Evolutionary conservation across 1,140 invertebrate species (phyloP).

Genomic region (Copidosoma floridanum): DNA sequence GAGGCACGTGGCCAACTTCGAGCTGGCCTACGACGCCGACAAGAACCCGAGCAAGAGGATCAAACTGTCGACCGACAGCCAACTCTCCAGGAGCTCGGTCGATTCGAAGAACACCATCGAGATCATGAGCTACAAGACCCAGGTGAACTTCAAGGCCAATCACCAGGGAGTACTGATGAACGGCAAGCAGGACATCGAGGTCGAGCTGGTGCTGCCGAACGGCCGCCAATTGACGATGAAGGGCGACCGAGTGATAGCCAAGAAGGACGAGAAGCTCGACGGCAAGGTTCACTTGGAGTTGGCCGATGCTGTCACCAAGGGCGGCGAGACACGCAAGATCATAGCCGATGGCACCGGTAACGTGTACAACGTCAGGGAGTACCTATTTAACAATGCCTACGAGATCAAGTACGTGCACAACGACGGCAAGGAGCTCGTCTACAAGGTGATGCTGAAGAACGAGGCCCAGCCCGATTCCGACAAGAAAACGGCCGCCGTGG

Average conservation of each 20-base stretch:
- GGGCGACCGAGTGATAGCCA: constrained; percentile 48
- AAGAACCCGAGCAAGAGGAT: constrained; percentile 68
- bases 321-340: constrained; percentile 53
- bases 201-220: constrained; percentile 61
- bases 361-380: constrained; percentile 45
- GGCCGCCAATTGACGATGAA: constrained; percentile 58
- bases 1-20: constrained; percentile 60
- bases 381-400: constrained; percentile 47
- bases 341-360: constrained; percentile 43
- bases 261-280: constrained; percentile 49
- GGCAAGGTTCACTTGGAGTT: constrained; percentile 53
- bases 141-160: constrained; percentile 58
- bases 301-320: constrained; percentile 57
- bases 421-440: constrained; percentile 43
- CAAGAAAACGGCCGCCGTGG: constrained; percentile 33
- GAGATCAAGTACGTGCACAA: constrained; percentile 43
- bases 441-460: constrained; percentile 37
- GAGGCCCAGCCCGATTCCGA: constrained; percentile 33
- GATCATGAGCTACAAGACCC: constrained; percentile 58
- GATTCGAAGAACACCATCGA: constrained; percentile 67
- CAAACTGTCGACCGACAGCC: constrained; percentile 62
- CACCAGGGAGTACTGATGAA: constrained; percentile 45
- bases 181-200: constrained; percentile 51
- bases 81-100: constrained; percentile 57
- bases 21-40: constrained; percentile 66